Evolutionary conservation across 2,113 vertebrate species (phyloP).

Genomic region (Amblyopsis rosae): DNA sequence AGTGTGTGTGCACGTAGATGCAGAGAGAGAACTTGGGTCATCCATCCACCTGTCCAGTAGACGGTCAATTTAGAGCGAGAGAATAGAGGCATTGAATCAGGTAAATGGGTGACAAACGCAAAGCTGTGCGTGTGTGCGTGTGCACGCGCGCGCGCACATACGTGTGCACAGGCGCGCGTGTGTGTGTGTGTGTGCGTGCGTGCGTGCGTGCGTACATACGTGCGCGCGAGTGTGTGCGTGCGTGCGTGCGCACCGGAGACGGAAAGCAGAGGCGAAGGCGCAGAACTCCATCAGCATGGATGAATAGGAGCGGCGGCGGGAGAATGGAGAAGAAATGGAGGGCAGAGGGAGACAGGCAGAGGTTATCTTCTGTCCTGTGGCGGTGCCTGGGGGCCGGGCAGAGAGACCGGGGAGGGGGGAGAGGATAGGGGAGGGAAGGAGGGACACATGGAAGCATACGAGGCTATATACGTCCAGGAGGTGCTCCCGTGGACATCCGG

Average conservation of each 20-base stretch:
- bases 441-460: not conserved
- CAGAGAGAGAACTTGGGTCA: slow-evolving; percentile 50
- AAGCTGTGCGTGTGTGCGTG: slow-evolving; percentile 22
- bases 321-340: slow-evolving; percentile 53
- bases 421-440: slow-evolving; percentile 5
- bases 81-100: slow-evolving; percentile 72
- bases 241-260: slow-evolving; percentile 5
- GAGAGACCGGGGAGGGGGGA: not conserved
- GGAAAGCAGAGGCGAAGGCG: not conserved
- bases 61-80: slow-evolving; percentile 66
- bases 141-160: slow-evolving; percentile 32
- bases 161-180: slow-evolving; percentile 24
- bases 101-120: slow-evolving; percentile 63
- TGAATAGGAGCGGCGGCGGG: slow-evolving; percentile 62
- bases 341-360: slow-evolving; percentile 59
- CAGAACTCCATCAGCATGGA: slow-evolving; percentile 58
- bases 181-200: slow-evolving; percentile 16
- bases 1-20: slow-evolving; percentile 18
- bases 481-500: too few species aligned
- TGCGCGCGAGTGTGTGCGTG: slow-evolving; percentile 18
- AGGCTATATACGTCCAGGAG: too few species aligned
- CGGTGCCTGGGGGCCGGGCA: not conserved
- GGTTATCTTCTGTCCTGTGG: slow-evolving; percentile 63
- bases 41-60: slow-evolving; percentile 65
- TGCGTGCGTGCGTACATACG: slow-evolving; percentile 16